These are phyloP conservation scores for Xiphophorus birchmanni DNA, from an alignment of 2,797 vertebrate genomes.

Conservation along the genomic window DNA sequence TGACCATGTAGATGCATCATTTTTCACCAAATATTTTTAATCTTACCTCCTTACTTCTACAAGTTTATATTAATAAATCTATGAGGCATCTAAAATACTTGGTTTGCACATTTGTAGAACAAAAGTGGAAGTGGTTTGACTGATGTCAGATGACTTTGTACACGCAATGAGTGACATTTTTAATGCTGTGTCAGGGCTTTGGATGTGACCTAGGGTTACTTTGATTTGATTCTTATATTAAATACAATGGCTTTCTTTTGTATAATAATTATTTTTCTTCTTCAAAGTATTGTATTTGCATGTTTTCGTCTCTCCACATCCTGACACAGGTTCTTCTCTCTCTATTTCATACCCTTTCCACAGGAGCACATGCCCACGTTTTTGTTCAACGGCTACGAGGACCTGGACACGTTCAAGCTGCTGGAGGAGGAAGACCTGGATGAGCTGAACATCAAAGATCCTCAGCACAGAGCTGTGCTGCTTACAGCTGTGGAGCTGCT, in stretches of 20 bases:
- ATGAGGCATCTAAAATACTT: not conserved
- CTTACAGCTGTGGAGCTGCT: slow-evolving; percentile 95
- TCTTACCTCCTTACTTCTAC: not conserved
- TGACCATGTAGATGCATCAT: not conserved
- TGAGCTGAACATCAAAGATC: slow-evolving; percentile 94
- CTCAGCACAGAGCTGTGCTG: slow-evolving; percentile 93
- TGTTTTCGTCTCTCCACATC: not conserved
- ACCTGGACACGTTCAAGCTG: slow-evolving; percentile 96
- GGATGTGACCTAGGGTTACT: slow-evolving; percentile 39
- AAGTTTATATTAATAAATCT: not conserved
- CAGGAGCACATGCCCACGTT: slow-evolving; percentile 99
- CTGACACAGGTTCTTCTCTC: not conserved
- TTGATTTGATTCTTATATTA: slow-evolving; percentile 30
- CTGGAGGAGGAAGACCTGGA: slow-evolving; percentile 97
- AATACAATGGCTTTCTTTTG: not conserved
- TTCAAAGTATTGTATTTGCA: not conserved
- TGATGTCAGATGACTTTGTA: slow-evolving; percentile 30
- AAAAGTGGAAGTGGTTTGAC: slow-evolving; percentile 34
- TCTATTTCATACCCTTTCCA: not conserved
- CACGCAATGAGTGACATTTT: slow-evolving; percentile 16
- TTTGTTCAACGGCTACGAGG: slow-evolving; percentile 97
- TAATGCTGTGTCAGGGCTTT: slow-evolving; percentile 17
- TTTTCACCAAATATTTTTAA: slow-evolving; percentile 1
- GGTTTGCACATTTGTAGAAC: slow-evolving; percentile 40
- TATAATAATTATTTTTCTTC: not conserved